phyloP scores from a whole-genome alignment of 2,113 vertebrate species.

The Hippocampus guttulatus region DNA sequence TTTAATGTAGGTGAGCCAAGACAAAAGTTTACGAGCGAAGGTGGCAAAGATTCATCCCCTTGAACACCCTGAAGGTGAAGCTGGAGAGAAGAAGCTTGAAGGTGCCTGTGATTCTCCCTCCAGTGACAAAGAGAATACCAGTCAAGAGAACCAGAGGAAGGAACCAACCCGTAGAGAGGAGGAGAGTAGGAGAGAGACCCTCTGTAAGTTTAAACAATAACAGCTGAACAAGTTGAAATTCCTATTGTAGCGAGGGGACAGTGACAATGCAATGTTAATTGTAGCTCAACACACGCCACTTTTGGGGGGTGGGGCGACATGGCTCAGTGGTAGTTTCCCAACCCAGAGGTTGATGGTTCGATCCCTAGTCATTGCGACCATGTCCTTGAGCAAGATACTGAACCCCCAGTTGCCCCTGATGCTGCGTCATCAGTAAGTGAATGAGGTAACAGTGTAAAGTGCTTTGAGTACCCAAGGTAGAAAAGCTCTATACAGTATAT shows the following conservation, averaged over 20 bases:
- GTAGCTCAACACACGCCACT: too few species aligned
- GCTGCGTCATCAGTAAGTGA: too few species aligned
- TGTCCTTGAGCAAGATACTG: too few species aligned
- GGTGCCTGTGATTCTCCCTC: slow-evolving; percentile 93
- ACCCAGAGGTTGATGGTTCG: too few species aligned
- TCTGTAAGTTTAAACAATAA: slow-evolving; percentile 75
- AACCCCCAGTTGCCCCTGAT: too few species aligned
- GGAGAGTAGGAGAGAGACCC: slow-evolving; percentile 82
- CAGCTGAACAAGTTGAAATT: not conserved
- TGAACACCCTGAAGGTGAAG: slow-evolving; percentile 79
- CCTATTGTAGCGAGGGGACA: not conserved
- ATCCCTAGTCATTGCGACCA: too few species aligned
- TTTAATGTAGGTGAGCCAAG: slow-evolving; percentile 81
- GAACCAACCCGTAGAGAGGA: slow-evolving; percentile 79
- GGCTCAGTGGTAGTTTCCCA: too few species aligned
- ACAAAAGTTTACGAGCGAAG: slow-evolving; percentile 84
- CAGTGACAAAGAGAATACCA: slow-evolving; percentile 95
- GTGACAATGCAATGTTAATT: not conserved
- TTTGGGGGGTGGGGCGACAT: too few species aligned
- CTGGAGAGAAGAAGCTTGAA: slow-evolving; percentile 85
- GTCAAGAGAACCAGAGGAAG: slow-evolving; percentile 86
- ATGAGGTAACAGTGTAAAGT: too few species aligned
- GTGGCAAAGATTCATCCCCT: slow-evolving; percentile 87
- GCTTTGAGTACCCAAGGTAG: too few species aligned
- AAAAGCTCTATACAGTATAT: too few species aligned